Base-by-base conservation (phyloP, 2,797 vertebrate genomes). In the Anguilla obscura region DNA sequence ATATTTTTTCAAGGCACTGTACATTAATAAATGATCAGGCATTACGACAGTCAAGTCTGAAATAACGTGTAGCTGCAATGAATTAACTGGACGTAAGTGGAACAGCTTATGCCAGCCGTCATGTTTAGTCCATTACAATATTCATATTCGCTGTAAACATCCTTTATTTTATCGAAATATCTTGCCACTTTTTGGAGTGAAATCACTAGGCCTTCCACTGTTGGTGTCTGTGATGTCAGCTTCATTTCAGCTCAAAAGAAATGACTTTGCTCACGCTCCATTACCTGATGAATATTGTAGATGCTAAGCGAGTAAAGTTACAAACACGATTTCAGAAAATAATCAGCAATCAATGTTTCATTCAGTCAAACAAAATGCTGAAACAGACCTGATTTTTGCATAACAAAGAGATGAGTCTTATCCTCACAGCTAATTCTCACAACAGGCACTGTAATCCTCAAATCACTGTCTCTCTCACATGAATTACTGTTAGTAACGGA, bases 301-400 rank as follows among this genome's bases (percentile, higher is more conserved):
- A 74, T 74, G 9, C 3, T 18, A 30, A 30, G 85, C 85, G 74
- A 86, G 63, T 86, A 66, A 89, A 86, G 74, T 86, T 87, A 69
- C 27, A 90, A 16, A 1, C 76, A 83, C 24, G 52, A 63, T 88
- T 40, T 21, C 69, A 85, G 14, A 56, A 24, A 33, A 76, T 74
- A 86, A 86, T 58, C 58, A 85, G 86, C 60, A 76, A 82, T n/a
- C 24, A 83, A 85, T 79, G 21, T 63, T 84, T 66, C 30, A 71
- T 71, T 71, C 33, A 71, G n/a, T 71, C 27, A 69, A 71, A 71
- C 69, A 30, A 71, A 71, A 71, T 30, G n/a, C 69, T 30, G 69
- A 0, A 9, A 10, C 27, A 10, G 69, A 14, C 21, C 10, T 71
- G 21, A n/a, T 71, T 30, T 71, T 30, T 14, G 2, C 2, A 12